These are phyloP conservation scores for Crossaster papposus DNA, from an alignment of 53 echinoderm and acorn worm genomes.

Conservation along the genomic window DNA sequence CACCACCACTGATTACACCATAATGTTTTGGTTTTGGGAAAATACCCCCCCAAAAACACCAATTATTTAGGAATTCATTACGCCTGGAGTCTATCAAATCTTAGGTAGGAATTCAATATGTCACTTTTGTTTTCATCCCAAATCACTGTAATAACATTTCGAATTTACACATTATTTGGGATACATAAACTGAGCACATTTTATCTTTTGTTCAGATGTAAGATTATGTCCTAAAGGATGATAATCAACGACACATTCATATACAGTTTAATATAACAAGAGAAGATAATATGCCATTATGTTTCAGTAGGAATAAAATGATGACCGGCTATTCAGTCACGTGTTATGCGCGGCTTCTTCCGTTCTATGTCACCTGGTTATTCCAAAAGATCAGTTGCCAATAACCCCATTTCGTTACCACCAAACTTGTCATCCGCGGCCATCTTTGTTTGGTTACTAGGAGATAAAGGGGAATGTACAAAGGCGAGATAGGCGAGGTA, in stretches of 20 bases:
- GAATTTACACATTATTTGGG: slow-evolving; percentile 31
- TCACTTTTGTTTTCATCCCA: slow-evolving; percentile 4
- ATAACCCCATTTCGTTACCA: background rate
- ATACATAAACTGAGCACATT: slow-evolving; percentile 35
- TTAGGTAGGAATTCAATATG: background rate
- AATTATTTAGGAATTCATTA: background rate
- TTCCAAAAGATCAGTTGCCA: background rate
- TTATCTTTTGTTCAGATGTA: background rate
- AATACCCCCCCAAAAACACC: background rate
- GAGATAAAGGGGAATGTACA: background rate
- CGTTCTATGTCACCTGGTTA: slow-evolving; percentile 7
- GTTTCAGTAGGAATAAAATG: slow-evolving; percentile 44
- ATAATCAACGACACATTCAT: slow-evolving; percentile 41
- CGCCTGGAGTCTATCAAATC: background rate
- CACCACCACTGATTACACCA: slow-evolving; percentile 15
- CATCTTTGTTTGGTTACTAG: background rate
- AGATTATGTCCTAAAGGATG: background rate
- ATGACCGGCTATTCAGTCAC: slow-evolving; percentile 11
- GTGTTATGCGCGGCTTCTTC: slow-evolving; percentile 5
- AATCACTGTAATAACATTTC: background rate
- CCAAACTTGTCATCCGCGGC: background rate
- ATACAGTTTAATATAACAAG: slow-evolving; percentile 58
- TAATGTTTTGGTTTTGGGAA: background rate
- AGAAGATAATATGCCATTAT: slow-evolving; percentile 44
- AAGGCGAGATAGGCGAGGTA: background rate